Evolutionary conservation across 2,797 vertebrate species (phyloP).

Genomic region (Botia kubotai): DNA sequence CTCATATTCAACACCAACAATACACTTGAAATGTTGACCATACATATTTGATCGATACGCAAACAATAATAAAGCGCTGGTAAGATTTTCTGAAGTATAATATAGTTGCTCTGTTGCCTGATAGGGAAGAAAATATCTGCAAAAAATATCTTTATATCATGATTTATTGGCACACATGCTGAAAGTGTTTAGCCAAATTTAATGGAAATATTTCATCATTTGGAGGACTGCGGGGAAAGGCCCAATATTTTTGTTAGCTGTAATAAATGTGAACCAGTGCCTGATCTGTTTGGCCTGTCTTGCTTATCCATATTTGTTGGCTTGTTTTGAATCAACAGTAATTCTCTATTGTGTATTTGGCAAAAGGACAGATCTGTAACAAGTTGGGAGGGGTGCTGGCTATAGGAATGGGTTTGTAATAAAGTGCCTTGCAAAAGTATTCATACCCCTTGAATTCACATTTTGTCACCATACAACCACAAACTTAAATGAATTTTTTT

Average conservation of each 20-base stretch:
- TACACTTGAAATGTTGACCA: no score
- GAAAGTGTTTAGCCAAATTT: slow-evolving; percentile 49
- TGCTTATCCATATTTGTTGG: slow-evolving; percentile 31
- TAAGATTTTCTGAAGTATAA: neutral
- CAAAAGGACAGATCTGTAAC: slow-evolving; percentile 16
- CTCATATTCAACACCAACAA: no score
- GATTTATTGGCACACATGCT: slow-evolving; percentile 43
- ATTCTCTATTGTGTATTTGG: slow-evolving; percentile 23
- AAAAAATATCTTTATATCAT: slow-evolving; percentile 2
- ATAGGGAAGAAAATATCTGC: slow-evolving; percentile 11
- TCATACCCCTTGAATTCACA: no score
- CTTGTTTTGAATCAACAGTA: slow-evolving; percentile 30
- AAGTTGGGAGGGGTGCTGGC: slow-evolving; percentile 24
- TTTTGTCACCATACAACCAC: no score
- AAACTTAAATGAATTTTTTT: no score
- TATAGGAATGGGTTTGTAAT: slow-evolving; percentile 31
- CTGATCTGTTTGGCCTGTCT: slow-evolving; percentile 32
- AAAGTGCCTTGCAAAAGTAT: neutral
- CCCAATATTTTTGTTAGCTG: slow-evolving; percentile 41
- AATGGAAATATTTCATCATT: slow-evolving; percentile 49
- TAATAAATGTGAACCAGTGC: slow-evolving; percentile 44
- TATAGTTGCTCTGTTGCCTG: slow-evolving; percentile 18
- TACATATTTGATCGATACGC: slow-evolving; percentile 21
- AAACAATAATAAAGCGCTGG: neutral
- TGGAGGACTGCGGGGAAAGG: slow-evolving; percentile 20